Conservation (phyloP, 2,113 vertebrate species). For the Grantiella picta region DNA sequence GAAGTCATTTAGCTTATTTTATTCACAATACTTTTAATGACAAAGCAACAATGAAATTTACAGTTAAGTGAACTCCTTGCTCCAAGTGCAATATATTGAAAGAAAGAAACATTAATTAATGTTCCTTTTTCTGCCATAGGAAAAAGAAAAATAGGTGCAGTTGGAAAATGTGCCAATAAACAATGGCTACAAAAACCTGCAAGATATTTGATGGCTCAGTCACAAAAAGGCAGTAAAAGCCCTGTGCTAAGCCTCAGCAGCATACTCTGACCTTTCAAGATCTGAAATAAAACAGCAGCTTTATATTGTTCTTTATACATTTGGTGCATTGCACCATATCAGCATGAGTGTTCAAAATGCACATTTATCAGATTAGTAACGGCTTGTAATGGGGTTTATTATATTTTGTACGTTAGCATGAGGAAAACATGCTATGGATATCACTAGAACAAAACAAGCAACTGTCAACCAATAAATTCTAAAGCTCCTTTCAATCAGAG, state of each 20-base stretch:
- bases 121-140: neutral
- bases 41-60: neutral
- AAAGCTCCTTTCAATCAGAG: neutral
- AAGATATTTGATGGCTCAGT: neutral
- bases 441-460: neutral
- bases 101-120: neutral
- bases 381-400: neutral
- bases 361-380: neutral
- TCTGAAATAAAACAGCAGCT: neutral
- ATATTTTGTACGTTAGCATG: neutral
- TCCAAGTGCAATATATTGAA: neutral
- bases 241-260: neutral
- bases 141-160: neutral
- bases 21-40: neutral
- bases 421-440: neutral
- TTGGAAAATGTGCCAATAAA: neutral
- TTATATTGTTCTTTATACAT: neutral
- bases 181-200: neutral
- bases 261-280: neutral
- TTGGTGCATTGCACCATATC: neutral
- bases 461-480: neutral
- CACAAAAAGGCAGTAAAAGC: neutral
- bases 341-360: neutral
- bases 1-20: neutral
- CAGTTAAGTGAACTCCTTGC: neutral